phyloP scores from a whole-genome alignment of 1,140 invertebrate genomes.

The Penaeus japonicus region DNA sequence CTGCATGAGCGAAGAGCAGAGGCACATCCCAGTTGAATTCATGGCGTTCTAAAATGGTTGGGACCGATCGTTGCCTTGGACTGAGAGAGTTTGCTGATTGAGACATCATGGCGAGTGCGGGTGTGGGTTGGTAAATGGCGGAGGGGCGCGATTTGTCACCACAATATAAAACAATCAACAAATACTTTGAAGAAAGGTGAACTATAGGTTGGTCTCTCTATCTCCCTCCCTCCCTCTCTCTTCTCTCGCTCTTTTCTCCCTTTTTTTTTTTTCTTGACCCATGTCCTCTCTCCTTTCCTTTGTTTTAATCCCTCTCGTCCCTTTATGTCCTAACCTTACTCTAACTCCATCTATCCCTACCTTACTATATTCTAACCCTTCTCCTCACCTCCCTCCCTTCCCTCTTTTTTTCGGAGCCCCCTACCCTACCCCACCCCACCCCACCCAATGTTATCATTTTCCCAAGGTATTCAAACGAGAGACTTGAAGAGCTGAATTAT shows the following conservation, averaged over 20 bases:
- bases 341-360: background rate
- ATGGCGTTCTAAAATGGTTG: no score
- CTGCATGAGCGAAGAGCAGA: no score
- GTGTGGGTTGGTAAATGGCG: no score
- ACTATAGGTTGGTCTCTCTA: background rate
- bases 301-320: background rate
- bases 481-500: no score
- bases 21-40: no score
- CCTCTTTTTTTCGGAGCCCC: background rate
- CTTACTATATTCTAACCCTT: background rate
- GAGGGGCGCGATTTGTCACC: no score
- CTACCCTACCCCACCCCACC: background rate
- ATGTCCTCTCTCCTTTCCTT: background rate
- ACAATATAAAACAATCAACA: no score
- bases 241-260: background rate
- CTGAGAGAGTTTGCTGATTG: no score
- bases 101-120: no score
- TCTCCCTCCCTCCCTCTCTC: background rate
- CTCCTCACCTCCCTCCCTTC: background rate
- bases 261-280: background rate
- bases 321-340: background rate
- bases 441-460: no score
- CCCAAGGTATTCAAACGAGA: no score
- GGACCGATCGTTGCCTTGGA: no score
- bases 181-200: background rate